Evolutionary conservation across 2,113 vertebrate species (phyloP).

Genomic region (Bos javanicus): DNA sequence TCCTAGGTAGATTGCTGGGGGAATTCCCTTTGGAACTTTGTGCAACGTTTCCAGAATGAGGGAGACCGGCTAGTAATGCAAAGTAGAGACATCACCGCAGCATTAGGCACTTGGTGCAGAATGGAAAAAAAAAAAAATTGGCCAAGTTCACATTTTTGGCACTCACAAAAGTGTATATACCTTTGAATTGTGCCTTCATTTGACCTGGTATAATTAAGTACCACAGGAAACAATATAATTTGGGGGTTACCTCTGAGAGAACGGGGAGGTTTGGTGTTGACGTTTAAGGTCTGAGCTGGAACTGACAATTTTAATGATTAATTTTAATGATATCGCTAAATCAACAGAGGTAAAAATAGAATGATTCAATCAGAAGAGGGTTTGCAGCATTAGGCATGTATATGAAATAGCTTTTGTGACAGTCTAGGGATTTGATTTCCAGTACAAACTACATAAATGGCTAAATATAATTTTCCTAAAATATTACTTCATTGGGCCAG

Average conservation of each 20-base stretch:
- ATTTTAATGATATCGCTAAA: slow-evolving; percentile 33
- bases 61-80: neutral
- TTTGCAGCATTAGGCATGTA: neutral
- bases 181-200: neutral
- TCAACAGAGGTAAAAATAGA: slow-evolving; percentile 31
- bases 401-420: slow-evolving; percentile 49
- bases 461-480: slow-evolving; percentile 79
- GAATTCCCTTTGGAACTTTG: slow-evolving; percentile 3
- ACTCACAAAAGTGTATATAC: neutral
- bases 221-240: neutral
- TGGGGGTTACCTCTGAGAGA: neutral
- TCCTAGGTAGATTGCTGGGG: neutral
- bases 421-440: slow-evolving; percentile 70
- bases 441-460: slow-evolving; percentile 65
- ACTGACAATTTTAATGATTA: slow-evolving; percentile 34
- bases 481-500: slow-evolving; percentile 77
- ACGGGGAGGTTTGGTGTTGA: neutral
- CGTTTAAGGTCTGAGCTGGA: neutral
- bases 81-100: neutral
- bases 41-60: slow-evolving; percentile 9
- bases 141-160: neutral
- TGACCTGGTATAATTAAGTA: neutral
- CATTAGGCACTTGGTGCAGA: neutral
- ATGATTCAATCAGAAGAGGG: neutral
- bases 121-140: neutral